Evolutionary conservation across 2,797 vertebrate species (phyloP).

Genomic region (Bufotes viridis): DNA sequence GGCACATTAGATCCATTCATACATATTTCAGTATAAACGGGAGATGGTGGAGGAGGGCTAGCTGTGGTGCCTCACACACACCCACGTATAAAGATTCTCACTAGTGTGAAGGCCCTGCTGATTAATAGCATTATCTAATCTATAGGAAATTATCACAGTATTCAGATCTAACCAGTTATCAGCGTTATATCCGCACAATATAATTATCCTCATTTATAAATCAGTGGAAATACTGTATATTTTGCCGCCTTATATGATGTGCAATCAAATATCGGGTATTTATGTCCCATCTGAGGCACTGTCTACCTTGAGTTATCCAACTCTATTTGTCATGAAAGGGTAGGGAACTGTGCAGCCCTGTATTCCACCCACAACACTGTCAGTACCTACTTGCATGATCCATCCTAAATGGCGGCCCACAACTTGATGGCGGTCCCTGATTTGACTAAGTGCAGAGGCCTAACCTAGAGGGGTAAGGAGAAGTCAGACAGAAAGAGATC

Average conservation of each 20-base stretch:
- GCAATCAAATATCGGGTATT: not conserved
- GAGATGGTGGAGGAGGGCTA: not conserved
- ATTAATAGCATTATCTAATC: not conserved
- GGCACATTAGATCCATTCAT: conserved; percentile 10
- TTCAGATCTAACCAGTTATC: not conserved
- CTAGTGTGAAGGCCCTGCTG: not conserved
- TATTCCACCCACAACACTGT: no score
- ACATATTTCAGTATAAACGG: conserved; percentile 2
- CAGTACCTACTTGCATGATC: no score
- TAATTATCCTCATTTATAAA: not conserved
- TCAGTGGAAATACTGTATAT: not conserved
- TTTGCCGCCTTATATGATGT: not conserved
- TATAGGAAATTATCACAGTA: conserved; percentile 1
- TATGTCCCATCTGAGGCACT: not conserved
- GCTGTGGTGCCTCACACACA: not conserved
- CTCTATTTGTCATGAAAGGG: no score
- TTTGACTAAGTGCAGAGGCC: no score
- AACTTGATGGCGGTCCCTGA: no score
- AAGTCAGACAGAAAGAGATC: no score
- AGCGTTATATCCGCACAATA: not conserved
- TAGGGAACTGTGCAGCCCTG: no score
- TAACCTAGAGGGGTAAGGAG: no score
- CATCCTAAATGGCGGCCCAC: no score
- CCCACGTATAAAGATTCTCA: not conserved
- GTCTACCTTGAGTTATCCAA: no score